Percentiles rank a stretch among this genome's conserved stretches.
Evolutionary conservation across 2,888 invertebrate genomes (phyloP).

Genomic region (Caenorhabditis parvicauda): DNA sequence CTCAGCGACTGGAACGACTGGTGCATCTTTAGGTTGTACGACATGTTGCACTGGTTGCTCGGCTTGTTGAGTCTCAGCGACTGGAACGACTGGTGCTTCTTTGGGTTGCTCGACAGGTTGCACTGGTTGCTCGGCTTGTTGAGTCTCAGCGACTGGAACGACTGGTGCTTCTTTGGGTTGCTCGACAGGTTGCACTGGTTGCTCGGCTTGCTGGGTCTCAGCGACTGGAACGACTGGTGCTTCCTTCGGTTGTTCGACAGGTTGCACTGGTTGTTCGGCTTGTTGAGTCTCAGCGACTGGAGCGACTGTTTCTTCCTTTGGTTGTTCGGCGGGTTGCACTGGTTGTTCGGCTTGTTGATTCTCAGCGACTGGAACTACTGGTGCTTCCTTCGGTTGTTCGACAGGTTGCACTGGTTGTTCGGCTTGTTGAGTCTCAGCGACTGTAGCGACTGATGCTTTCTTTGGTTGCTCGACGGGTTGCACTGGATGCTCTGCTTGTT

Average conservation of each 20-base stretch:
- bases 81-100: no score
- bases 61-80: slow-evolving; percentile 1
- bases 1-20: no score
- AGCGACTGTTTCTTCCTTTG: no score
- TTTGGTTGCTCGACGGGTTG: slow-evolving; percentile 3
- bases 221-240: slow-evolving; percentile 1
- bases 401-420: slow-evolving; percentile 1
- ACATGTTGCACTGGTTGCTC: no score
- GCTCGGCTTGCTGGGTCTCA: background rate
- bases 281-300: background rate
- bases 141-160: background rate
- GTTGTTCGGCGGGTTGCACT: background rate
- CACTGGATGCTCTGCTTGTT: background rate
- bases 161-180: background rate
- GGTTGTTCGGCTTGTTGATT: slow-evolving; percentile 2
- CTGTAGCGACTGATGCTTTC: background rate
- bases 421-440: background rate
- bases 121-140: background rate
- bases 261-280: no score
- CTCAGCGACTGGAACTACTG: slow-evolving; percentile 3
- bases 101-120: background rate
- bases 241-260: background rate
- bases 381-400: background rate
- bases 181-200: no score
- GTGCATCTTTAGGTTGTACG: no score